These are phyloP conservation scores for Xanthia icteritia DNA, from an alignment of 2,888 invertebrate genomes.

Conservation along the genomic window DNA sequence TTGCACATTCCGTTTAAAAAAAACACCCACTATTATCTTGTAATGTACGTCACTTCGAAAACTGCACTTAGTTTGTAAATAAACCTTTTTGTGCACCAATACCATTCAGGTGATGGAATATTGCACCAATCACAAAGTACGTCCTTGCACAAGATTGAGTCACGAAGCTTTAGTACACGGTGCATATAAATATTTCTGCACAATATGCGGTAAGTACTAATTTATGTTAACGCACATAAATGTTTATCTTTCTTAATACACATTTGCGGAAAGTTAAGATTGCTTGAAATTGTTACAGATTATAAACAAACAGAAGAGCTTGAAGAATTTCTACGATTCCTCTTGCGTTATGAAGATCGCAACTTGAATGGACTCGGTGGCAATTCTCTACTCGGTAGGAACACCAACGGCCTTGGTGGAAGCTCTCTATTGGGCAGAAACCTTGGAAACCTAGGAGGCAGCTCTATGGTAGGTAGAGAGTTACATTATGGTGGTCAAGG, in stretches of 20 bases:
- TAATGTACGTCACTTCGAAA: constrained; percentile 37
- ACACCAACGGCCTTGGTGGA: constrained; percentile 64
- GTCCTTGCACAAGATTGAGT: constrained; percentile 72
- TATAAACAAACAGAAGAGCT: constrained; percentile 79
- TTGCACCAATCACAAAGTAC: constrained; percentile 71
- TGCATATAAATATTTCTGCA: constrained; percentile 64
- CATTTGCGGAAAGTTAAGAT: constrained; percentile 35
- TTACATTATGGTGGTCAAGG: constrained; percentile 73
- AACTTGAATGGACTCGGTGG: constrained; percentile 69
- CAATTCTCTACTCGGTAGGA: constrained; percentile 56
- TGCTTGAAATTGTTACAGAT: constrained; percentile 80
- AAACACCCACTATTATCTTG: constrained; percentile 38
- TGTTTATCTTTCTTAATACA: constrained; percentile 23
- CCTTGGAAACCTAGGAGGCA: constrained; percentile 67
- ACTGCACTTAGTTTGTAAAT: constrained; percentile 63
- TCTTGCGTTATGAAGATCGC: constrained; percentile 75
- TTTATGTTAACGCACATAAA: constrained; percentile 66
- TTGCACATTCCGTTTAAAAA: constrained; percentile 51
- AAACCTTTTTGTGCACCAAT: constrained; percentile 62
- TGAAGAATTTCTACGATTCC: constrained; percentile 80
- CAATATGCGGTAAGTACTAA: constrained; percentile 73
- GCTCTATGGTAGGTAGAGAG: constrained; percentile 69
- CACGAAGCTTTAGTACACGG: constrained; percentile 71
- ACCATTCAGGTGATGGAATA: constrained; percentile 66
- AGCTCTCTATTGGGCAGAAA: constrained; percentile 72